These are phyloP conservation scores for Drosophila sp. DNA, from an alignment of 1,140 invertebrate species.

Conservation along the genomic window DNA sequence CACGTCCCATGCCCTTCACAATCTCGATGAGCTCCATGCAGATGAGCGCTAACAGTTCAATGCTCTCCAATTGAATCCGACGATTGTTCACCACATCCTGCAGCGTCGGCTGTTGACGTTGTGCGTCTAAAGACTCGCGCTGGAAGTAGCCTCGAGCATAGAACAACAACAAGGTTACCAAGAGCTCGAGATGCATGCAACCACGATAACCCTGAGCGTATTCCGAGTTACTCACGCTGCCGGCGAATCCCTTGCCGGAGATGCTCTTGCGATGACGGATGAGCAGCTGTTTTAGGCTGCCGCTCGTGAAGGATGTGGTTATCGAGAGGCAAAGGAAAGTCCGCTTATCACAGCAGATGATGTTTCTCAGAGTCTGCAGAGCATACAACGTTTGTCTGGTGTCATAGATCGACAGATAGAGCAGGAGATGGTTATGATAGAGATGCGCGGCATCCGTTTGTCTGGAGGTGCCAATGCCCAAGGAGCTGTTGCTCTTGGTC, in stretches of 20 bases:
- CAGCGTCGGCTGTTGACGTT: slow-evolving; percentile 87
- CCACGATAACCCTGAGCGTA: slow-evolving; percentile 88
- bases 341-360: slow-evolving; percentile 90
- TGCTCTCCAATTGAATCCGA: slow-evolving; percentile 90
- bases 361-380: slow-evolving; percentile 90
- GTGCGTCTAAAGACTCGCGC: slow-evolving; percentile 85
- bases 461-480: slow-evolving; percentile 13
- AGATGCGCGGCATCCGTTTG: slow-evolving; percentile 87
- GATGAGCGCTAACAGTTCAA: slow-evolving; percentile 92
- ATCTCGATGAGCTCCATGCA: slow-evolving; percentile 92
- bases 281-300: slow-evolving; percentile 86
- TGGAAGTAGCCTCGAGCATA: slow-evolving; percentile 94
- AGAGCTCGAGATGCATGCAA: slow-evolving; percentile 93
- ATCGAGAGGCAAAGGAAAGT: slow-evolving; percentile 90
- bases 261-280: slow-evolving; percentile 92
- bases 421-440: slow-evolving; percentile 92
- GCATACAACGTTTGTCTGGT: slow-evolving; percentile 91
- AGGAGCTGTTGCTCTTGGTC: slow-evolving; percentile 66
- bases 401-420: slow-evolving; percentile 93
- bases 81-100: slow-evolving; percentile 92
- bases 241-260: slow-evolving; percentile 91
- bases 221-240: slow-evolving; percentile 87
- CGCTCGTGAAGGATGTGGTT: slow-evolving; percentile 88
- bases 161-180: slow-evolving; percentile 92
- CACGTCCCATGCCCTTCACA: slow-evolving; percentile 92